Base-by-base conservation (phyloP, 2,797 vertebrate species). In the Silurus aristotelis region DNA sequence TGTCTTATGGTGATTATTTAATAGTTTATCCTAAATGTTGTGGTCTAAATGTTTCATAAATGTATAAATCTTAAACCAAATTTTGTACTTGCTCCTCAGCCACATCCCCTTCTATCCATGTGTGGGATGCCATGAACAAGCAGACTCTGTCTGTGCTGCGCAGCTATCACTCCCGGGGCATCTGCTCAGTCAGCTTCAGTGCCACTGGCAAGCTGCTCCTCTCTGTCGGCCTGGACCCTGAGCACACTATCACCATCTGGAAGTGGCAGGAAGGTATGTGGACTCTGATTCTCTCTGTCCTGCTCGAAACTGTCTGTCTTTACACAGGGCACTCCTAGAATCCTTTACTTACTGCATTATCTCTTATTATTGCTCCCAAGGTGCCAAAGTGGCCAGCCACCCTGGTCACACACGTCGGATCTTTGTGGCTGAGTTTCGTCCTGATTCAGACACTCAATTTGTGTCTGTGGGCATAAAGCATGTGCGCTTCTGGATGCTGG, bases 391-490 rank as follows among this genome's bases (percentile, higher is more conserved):
- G 90, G 97, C 98, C 92, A 98, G 95, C 90, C 94, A 95, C 88
- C 93, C 95, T 3, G 98, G 97, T 85, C 98, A 99, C 91, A 97
- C 93, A 84, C 97, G 98, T 89, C 96, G 98, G 85, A 98, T 99
- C 92, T 99, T 99, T 92, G 98, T 99, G 93, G 97, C 97, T 2
- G 98, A 99, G 93, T 99, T 99, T 92, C 95, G 98, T 3, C 98
- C 98, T 0, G 98, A 99, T 92, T 99, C 98, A 0, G 98, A 99
- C 91, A 98, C 97, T 13, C 97, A 98, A 93, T 99, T 99, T 94
- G 98, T 99, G 91, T 98, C 98, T 2, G 98, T 99, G 91, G 98
- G 98, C 81, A 96, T 99, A 38, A 98, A 98, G 56, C 98, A 99
- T 0, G 97, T 99, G 83, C 96, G 96, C 72, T 99, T 99, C 94